These are phyloP conservation scores for Lophius americanus DNA, from an alignment of 2,797 vertebrate species.

Conservation along the genomic window DNA sequence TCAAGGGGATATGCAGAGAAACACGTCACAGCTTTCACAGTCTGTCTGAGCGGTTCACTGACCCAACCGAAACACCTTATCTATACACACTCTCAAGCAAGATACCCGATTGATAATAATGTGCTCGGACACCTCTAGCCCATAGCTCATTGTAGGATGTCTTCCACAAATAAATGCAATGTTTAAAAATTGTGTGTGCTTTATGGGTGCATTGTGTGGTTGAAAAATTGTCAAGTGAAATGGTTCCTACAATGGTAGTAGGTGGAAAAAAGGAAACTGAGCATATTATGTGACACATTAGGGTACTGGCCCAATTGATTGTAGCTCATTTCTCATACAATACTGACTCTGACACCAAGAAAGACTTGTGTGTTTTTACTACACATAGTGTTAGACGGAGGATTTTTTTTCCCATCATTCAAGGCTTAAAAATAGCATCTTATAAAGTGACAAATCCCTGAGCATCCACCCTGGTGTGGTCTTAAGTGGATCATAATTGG, in stretches of 20 bases:
- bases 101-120: conserved; percentile 21
- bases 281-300: conserved; percentile 69
- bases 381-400: conserved; percentile 24
- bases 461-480: conserved; percentile 11
- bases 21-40: conserved; percentile 20
- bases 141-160: neutral
- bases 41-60: conserved; percentile 3
- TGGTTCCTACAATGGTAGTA: conserved; percentile 42
- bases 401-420: conserved; percentile 34
- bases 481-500: conserved; percentile 13
- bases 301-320: conserved; percentile 64
- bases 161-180: conserved; percentile 8
- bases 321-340: conserved; percentile 56
- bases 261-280: conserved; percentile 37
- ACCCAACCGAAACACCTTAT: conserved; percentile 25
- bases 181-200: conserved; percentile 29
- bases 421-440: conserved; percentile 44
- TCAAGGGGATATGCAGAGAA: conserved; percentile 44
- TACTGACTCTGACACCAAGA: conserved; percentile 47
- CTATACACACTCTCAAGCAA: neutral
- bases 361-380: conserved; percentile 53
- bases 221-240: conserved; percentile 45
- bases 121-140: neutral
- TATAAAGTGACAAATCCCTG: conserved; percentile 2
- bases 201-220: conserved; percentile 34